Evolutionary conservation across 2,113 vertebrate species (phyloP).

Genomic region (Trematomus loennbergii): DNA sequence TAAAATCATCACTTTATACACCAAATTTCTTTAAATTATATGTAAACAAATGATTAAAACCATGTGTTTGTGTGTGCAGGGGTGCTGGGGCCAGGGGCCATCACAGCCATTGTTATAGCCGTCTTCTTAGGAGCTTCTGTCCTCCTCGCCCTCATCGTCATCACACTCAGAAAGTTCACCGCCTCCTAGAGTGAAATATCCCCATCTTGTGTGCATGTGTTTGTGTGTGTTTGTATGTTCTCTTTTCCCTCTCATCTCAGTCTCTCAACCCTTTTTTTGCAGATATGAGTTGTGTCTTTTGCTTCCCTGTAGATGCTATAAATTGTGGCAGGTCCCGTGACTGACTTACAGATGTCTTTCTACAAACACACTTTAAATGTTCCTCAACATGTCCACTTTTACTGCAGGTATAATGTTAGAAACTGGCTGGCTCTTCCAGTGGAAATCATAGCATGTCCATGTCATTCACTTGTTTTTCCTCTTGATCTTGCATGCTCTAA

Average conservation of each 20-base stretch:
- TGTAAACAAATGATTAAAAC: not conserved
- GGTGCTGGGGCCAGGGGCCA: slow-evolving; percentile 92
- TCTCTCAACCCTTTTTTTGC: slow-evolving; percentile 1
- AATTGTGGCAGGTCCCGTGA: slow-evolving; percentile 66
- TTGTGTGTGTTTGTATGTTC: slow-evolving; percentile 21
- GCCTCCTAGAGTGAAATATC: slow-evolving; percentile 81
- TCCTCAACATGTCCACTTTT: slow-evolving; percentile 20
- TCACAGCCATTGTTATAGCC: slow-evolving; percentile 96
- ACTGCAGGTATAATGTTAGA: slow-evolving; percentile 44
- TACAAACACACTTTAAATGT: slow-evolving; percentile 30
- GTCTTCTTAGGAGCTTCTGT: slow-evolving; percentile 95
- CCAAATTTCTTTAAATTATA: not conserved
- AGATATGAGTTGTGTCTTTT: slow-evolving; percentile 7
- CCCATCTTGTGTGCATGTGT: not conserved
- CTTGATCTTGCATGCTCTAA: not conserved
- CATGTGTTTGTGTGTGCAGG: slow-evolving; percentile 78
- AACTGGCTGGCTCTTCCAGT: slow-evolving; percentile 78
- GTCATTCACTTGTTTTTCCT: slow-evolving; percentile 9
- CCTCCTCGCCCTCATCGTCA: slow-evolving; percentile 92
- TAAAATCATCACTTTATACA: slow-evolving; percentile 45
- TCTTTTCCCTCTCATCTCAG: slow-evolving; percentile 18
- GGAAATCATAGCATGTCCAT: slow-evolving; percentile 35
- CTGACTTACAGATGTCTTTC: slow-evolving; percentile 27
- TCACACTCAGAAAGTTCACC: slow-evolving; percentile 94
- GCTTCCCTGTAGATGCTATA: slow-evolving; percentile 49